A percentile compares a stretch with the other conserved stretches of the same genome.
These are phyloP conservation scores for Mellilla xanthometata DNA, from an alignment of 2,888 invertebrate species.

Conservation along the genomic window DNA sequence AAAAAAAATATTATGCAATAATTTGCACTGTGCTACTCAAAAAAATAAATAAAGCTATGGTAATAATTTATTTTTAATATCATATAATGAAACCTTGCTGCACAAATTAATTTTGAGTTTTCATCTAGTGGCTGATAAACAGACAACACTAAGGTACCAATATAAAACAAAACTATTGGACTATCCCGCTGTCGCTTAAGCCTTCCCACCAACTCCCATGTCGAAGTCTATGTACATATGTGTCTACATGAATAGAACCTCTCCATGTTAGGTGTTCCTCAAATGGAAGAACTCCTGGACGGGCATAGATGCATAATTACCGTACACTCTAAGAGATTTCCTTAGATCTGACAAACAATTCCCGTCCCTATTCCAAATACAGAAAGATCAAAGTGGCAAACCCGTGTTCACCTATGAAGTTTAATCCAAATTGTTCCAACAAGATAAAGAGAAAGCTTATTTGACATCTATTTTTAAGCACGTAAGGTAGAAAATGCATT, in stretches of 20 bases:
- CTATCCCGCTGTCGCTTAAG: background rate
- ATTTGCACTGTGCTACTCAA: too few relatives aligned
- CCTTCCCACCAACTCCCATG: conserved; percentile 16
- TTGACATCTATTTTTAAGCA: background rate
- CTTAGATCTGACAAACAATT: background rate
- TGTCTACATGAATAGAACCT: conserved; percentile 31
- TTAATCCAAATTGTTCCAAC: background rate
- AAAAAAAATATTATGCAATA: too few relatives aligned
- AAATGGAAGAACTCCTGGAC: conserved; percentile 43
- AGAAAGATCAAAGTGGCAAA: conserved; percentile 1
- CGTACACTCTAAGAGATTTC: conserved; percentile 35
- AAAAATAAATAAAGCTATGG: too few relatives aligned
- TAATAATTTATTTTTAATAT: too few relatives aligned
- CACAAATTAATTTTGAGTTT: too few relatives aligned
- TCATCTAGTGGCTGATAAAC: too few relatives aligned
- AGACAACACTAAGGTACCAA: too few relatives aligned
- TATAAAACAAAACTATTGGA: too few relatives aligned
- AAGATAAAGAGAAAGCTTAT: background rate
- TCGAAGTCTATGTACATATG: conserved; percentile 24
- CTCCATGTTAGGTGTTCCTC: conserved; percentile 45
- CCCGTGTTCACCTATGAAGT: background rate
- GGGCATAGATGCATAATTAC: conserved; percentile 55
- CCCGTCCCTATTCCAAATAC: background rate
- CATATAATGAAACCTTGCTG: too few relatives aligned
- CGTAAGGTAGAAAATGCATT: background rate